Evolutionary conservation across 2,888 invertebrate genomes (phyloP), one percentile per base, ranked within the genome.

Genomic region (Sericinus montela): DNA sequence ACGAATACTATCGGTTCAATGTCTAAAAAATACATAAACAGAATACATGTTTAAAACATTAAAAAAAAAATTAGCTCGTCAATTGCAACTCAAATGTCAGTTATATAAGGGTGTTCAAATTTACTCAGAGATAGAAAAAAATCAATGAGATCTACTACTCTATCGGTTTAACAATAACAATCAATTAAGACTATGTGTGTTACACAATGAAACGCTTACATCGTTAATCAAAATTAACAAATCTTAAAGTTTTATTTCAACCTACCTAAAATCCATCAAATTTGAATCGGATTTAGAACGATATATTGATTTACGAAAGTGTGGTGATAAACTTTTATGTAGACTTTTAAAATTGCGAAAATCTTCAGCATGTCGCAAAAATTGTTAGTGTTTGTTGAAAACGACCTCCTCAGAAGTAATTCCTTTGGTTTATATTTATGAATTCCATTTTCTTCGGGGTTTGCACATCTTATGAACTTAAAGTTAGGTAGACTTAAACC

Each of bases 251-350:
- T 16, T 40, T 37, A 37, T 48, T 48, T 34, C 50, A 47, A 54
- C 54, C 56, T 55, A 56, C 53, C 57, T 55, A 15, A 51, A 48
- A 49, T 41, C 45, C 57, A 51, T 36, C 56, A 63, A 40, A 53
- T 67, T 62, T 45, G 66, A 56, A 55, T 67, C 66, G 14, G 67
- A 66, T 49, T 55, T 56, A 45, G 66, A 61, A 36, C 55, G 60
- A 48, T 45, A 36, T 51, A 57, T 36, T 45, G 46, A 39, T 41
- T 51, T 49, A 56, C 42, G 52, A 43, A 44, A 48, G 36, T 51
- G 47, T 1, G 60, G 55, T 0, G 58, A 53, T 36, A 55, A 52
- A 36, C 28, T 54, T 25, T 44, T 52, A 50, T 57, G 55, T 42
- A 53, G 11, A 48, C 46, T 38, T 52, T 52, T 40, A 55, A 61